These are phyloP conservation scores for Spinibarbus caldwelli DNA, from an alignment of 2,797 vertebrate species.

Conservation along the genomic window DNA sequence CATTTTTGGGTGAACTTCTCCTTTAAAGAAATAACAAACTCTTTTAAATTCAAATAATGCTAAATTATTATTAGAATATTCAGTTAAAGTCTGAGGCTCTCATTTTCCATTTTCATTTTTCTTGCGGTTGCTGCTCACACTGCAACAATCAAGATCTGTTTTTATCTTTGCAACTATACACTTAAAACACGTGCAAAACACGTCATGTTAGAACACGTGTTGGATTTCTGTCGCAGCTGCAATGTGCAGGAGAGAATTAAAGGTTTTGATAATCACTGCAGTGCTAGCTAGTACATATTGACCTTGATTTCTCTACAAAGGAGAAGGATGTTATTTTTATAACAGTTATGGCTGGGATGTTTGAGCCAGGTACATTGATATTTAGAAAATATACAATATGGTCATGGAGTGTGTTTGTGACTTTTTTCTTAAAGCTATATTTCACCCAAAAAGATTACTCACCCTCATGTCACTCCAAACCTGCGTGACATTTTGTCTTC, in stretches of 20 bases:
- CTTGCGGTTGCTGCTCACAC: not conserved
- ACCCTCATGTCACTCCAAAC: not conserved
- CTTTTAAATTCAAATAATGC: not conserved
- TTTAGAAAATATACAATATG: conserved; percentile 28
- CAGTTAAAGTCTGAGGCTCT: conserved; percentile 4
- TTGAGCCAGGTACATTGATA: conserved; percentile 26
- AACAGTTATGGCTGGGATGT: conserved; percentile 34
- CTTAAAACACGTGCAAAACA: conserved; percentile 9
- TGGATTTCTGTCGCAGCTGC: conserved; percentile 11
- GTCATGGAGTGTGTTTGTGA: not conserved
- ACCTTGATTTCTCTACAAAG: conserved; percentile 35
- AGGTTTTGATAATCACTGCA: conserved; percentile 8
- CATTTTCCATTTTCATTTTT: not conserved
- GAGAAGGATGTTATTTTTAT: conserved; percentile 23
- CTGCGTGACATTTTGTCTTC: not conserved
- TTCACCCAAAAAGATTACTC: not conserved
- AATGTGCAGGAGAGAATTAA: conserved; percentile 20
- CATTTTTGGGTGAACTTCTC: not conserved
- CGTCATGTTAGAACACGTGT: not conserved
- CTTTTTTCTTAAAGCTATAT: not conserved
- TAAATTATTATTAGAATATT: not conserved
- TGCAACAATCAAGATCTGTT: not conserved
- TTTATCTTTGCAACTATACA: conserved; percentile 2
- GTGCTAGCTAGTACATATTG: conserved; percentile 31
- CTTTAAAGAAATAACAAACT: not conserved